Evolutionary conservation across 2,113 vertebrate species (phyloP).

Genomic region (Irena cyanogastra): DNA sequence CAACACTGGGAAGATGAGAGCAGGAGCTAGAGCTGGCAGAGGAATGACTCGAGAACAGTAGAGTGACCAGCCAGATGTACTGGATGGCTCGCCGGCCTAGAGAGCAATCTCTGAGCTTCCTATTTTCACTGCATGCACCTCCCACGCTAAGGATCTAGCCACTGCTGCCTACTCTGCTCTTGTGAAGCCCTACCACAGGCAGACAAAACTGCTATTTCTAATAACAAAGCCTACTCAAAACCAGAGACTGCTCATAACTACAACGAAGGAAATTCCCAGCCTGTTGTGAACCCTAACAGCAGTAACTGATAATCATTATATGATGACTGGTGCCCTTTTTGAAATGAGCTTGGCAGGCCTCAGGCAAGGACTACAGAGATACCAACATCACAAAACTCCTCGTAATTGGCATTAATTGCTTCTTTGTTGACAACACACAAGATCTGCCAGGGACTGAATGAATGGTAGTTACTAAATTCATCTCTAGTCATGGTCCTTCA

Average conservation of each 20-base stretch:
- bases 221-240: background rate
- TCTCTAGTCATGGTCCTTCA: background rate
- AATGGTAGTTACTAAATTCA: background rate
- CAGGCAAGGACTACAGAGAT: conserved; percentile 19
- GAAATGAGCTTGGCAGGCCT: background rate
- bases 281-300: background rate
- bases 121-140: background rate
- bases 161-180: background rate
- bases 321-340: background rate
- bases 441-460: conserved; percentile 7
- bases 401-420: conserved; percentile 46
- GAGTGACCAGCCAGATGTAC: background rate
- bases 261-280: background rate
- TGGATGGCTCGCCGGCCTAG: background rate
- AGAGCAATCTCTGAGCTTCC: background rate
- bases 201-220: background rate
- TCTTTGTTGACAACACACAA: conserved; percentile 19
- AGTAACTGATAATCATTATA: background rate
- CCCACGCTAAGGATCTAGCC: background rate
- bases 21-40: background rate
- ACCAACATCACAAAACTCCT: conserved; percentile 32
- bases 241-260: background rate
- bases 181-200: background rate
- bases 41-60: background rate
- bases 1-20: background rate